Conservation (phyloP, 1,140 invertebrate species). For the Heterodera carotae region DNA sequence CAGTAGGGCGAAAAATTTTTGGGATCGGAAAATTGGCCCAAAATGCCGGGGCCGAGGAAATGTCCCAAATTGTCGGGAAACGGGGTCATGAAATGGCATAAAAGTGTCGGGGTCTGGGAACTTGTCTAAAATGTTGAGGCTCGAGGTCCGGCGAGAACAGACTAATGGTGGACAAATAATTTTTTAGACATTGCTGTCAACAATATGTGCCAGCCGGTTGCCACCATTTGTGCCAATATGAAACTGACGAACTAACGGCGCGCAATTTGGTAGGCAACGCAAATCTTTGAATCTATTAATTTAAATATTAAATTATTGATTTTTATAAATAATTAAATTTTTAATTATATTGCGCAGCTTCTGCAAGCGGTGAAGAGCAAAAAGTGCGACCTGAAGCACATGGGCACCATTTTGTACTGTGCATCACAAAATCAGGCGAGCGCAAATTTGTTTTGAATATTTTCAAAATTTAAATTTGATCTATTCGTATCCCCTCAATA, state of each 20-base stretch:
- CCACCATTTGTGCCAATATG: conserved; percentile 51
- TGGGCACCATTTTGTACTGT: conserved; percentile 52
- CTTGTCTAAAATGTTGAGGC: too few relatives aligned
- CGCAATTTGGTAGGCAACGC: conserved; percentile 48
- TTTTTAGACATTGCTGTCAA: conserved; percentile 16
- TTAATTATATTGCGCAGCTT: conserved; percentile 32
- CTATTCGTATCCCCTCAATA: too few relatives aligned
- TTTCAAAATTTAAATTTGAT: not conserved
- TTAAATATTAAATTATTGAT: not conserved
- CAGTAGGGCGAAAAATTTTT: too few relatives aligned
- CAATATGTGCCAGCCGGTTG: conserved; percentile 50
- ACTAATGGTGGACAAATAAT: too few relatives aligned
- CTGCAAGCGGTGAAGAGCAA: conserved; percentile 50
- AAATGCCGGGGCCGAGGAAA: too few relatives aligned
- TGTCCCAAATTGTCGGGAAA: too few relatives aligned
- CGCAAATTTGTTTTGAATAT: not conserved
- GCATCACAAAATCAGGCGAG: conserved; percentile 55
- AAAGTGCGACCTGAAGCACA: conserved; percentile 56
- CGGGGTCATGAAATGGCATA: too few relatives aligned
- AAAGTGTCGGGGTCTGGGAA: too few relatives aligned
- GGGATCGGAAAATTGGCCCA: too few relatives aligned
- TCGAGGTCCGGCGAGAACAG: too few relatives aligned
- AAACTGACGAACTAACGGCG: conserved; percentile 53
- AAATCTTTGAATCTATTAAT: not conserved
- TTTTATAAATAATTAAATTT: too few relatives aligned